Base-by-base conservation (phyloP, 53 echinoderm and acorn worm genomes). In the Henricia sp. region DNA sequence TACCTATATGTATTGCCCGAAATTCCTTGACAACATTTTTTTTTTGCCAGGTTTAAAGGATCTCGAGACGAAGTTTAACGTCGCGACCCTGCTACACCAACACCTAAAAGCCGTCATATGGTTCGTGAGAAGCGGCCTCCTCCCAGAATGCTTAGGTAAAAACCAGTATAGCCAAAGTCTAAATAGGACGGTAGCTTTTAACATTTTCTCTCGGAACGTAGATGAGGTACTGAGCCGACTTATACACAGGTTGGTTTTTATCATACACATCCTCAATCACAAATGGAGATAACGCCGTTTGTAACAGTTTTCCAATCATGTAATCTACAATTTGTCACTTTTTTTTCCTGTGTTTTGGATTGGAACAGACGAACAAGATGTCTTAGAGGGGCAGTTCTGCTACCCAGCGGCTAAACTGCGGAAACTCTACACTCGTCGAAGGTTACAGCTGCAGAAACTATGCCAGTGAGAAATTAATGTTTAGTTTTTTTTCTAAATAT, bases 111-210 rank as follows among this genome's bases (percentile, higher is more conserved):
- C 85, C 19, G 88, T 97, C 19, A 52, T 97, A 1, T 97, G 97
- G 97, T 97, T 97, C 51, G 85, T 92, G 1, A 77, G 85, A 38
- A 88, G 85, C 24, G 92, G 90, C 0, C 86, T 97, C 0, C 76
- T 97, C 21, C 97, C 97, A 77, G 97, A 96, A 43, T 92, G 91
- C 43, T 67, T 63, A 74, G 93, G 96, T 95, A 85, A 50, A 74
- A 6, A 13, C n/a, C n/a, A n/a, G n/a, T n/a, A n/a, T n/a, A n/a
- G n/a, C n/a, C n/a, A n/a, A n/a, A n/a, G n/a, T n/a, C n/a, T n/a
- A n/a, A n/a, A n/a, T n/a, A n/a, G n/a, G n/a, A n/a, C n/a, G n/a
- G n/a, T n/a, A n/a, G n/a, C n/a, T n/a, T n/a, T n/a, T n/a, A n/a
- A n/a, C n/a, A n/a, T n/a, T n/a, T n/a, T n/a, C n/a, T n/a, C n/a